Conservation (phyloP, 2,113 vertebrate species). For the Sinocyclocheilus grahami region DNA sequence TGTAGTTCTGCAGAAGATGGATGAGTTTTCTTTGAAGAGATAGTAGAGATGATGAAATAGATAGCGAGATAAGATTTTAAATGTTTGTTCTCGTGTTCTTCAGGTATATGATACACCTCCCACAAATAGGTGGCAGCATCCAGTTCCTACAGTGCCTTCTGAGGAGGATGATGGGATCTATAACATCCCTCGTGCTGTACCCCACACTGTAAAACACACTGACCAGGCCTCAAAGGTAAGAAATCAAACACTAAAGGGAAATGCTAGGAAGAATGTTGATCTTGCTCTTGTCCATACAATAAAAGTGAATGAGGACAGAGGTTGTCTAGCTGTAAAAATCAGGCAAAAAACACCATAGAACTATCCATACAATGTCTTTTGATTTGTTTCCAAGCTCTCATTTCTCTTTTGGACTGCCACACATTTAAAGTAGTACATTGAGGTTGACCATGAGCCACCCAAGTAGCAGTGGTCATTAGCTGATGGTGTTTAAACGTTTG, state of each 20-base stretch:
- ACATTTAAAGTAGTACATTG: too few species aligned
- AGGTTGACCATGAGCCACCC: too few species aligned
- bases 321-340: neutral
- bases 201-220: slow-evolving; percentile 49
- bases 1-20: neutral
- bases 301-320: neutral
- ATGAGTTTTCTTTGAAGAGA: neutral
- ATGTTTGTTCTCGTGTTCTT: neutral
- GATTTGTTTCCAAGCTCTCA: too few species aligned
- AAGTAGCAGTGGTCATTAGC: too few species aligned
- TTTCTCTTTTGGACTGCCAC: too few species aligned
- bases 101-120: slow-evolving; percentile 81
- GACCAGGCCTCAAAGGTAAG: slow-evolving; percentile 73
- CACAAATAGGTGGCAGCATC: slow-evolving; percentile 73
- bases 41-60: neutral
- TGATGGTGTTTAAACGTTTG: neutral
- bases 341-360: neutral
- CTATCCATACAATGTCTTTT: neutral
- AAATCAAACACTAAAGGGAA: neutral
- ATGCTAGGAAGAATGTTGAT: neutral
- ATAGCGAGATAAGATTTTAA: neutral
- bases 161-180: slow-evolving; percentile 73
- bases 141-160: slow-evolving; percentile 50
- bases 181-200: slow-evolving; percentile 75
- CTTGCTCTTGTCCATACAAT: neutral